These are phyloP conservation scores for Panthera leo DNA, from an alignment of 2,113 vertebrate genomes.

Conservation along the genomic window DNA sequence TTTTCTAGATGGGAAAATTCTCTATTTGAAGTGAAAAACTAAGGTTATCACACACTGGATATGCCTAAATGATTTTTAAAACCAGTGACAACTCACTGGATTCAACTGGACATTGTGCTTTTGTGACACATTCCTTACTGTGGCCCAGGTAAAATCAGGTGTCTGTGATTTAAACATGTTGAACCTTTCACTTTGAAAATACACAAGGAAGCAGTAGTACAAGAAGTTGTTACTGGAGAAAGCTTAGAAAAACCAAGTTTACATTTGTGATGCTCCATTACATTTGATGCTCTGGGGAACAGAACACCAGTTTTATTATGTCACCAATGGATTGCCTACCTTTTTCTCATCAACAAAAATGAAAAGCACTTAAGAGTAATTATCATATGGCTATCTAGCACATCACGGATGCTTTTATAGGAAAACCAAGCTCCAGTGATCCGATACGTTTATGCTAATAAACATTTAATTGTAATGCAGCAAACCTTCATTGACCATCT, in stretches of 20 bases:
- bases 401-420: neutral
- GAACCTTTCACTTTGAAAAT: neutral
- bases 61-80: neutral
- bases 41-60: neutral
- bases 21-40: neutral
- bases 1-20: neutral
- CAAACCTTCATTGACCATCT: constrained; percentile 9
- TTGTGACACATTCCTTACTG: neutral
- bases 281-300: neutral
- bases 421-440: constrained; percentile 3
- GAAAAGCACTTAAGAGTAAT: constrained; percentile 6
- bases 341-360: constrained; percentile 35
- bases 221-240: neutral
- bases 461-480: neutral
- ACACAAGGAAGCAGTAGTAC: neutral
- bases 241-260: constrained; percentile 29
- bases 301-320: neutral
- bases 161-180: neutral
- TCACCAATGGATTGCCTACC: neutral
- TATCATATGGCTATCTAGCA: neutral
- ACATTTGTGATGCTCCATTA: neutral
- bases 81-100: neutral
- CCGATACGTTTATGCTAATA: neutral
- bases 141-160: neutral
- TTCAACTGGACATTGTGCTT: neutral